These are phyloP conservation scores for Cotesia glomerata DNA, from an alignment of 1,140 invertebrate genomes.

Conservation along the genomic window DNA sequence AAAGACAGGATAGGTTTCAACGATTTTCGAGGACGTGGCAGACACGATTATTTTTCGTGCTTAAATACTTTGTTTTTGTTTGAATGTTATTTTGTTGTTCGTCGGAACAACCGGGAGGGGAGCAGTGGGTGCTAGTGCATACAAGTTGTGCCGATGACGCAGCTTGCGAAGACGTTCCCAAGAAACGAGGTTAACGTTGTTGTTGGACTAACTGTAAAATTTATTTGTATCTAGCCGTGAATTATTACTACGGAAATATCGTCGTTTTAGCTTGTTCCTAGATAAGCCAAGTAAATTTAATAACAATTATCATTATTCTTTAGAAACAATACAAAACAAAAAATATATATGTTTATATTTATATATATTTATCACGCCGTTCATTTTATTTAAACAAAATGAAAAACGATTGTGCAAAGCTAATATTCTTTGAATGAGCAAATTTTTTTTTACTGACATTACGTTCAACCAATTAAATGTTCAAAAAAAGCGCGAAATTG, in stretches of 20 bases:
- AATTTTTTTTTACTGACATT: neutral
- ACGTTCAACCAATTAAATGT: neutral
- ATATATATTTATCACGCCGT: slow-evolving; percentile 4
- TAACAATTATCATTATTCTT: slow-evolving; percentile 3
- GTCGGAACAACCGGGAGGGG: slow-evolving; percentile 41
- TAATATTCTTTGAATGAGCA: neutral
- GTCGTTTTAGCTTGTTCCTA: slow-evolving; percentile 1
- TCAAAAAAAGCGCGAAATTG: no score
- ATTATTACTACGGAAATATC: slow-evolving; percentile 17
- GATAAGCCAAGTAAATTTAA: slow-evolving; percentile 3
- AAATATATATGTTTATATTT: no score
- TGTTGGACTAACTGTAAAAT: slow-evolving; percentile 56
- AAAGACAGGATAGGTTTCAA: slow-evolving; percentile 65
- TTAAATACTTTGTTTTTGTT: slow-evolving; percentile 33
- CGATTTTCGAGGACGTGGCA: slow-evolving; percentile 55
- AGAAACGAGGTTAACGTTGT: slow-evolving; percentile 57
- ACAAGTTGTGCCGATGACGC: slow-evolving; percentile 65
- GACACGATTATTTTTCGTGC: slow-evolving; percentile 17
- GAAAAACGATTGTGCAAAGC: slow-evolving; percentile 6
- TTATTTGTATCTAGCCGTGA: slow-evolving; percentile 36
- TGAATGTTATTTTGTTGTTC: slow-evolving; percentile 28
- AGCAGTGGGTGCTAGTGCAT: slow-evolving; percentile 47
- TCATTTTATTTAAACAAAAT: neutral
- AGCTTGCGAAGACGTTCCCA: slow-evolving; percentile 63
- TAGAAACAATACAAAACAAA: neutral